Conservation (phyloP, 2,113 vertebrate species). For the Hepsetus odoe region DNA sequence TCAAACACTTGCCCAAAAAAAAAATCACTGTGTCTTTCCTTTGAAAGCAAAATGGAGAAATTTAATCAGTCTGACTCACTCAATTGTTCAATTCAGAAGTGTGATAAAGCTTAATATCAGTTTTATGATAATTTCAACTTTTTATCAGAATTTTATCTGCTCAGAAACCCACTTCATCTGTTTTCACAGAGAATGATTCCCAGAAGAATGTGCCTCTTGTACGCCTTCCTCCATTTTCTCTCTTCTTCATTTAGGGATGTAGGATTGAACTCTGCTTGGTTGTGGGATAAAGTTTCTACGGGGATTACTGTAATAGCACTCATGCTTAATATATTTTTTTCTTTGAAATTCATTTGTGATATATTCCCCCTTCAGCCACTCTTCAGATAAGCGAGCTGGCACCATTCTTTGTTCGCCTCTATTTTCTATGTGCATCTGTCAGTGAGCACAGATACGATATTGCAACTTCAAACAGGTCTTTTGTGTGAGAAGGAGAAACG, state of each 20-base stretch:
- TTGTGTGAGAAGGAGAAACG: conserved; percentile 90
- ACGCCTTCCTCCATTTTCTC: conserved; percentile 64
- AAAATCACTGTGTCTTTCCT: background rate
- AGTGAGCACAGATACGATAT: conserved; percentile 90
- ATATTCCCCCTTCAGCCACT: conserved; percentile 88
- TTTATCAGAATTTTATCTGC: conserved; percentile 54
- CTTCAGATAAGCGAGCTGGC: conserved; percentile 88
- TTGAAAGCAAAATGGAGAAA: background rate
- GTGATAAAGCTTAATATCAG: conserved; percentile 5
- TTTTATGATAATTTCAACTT: conserved; percentile 13
- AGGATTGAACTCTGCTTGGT: conserved; percentile 74
- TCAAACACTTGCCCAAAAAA: background rate
- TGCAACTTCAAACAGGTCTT: conserved; percentile 93
- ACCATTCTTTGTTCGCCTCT: conserved; percentile 93
- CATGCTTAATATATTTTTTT: conserved; percentile 77
- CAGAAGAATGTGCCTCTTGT: conserved; percentile 65
- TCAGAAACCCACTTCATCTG: conserved; percentile 53
- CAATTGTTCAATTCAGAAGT: background rate
- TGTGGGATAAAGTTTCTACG: conserved; percentile 77
- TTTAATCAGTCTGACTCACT: background rate
- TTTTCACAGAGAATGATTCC: conserved; percentile 66
- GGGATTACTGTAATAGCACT: conserved; percentile 88
- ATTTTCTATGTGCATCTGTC: conserved; percentile 96
- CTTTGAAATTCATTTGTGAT: conserved; percentile 89
- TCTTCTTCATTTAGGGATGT: conserved; percentile 71